Evolutionary conservation across 2,888 invertebrate species (phyloP), one percentile per base, ranked within the genome.

Genomic region (Xanthia icteritia): DNA sequence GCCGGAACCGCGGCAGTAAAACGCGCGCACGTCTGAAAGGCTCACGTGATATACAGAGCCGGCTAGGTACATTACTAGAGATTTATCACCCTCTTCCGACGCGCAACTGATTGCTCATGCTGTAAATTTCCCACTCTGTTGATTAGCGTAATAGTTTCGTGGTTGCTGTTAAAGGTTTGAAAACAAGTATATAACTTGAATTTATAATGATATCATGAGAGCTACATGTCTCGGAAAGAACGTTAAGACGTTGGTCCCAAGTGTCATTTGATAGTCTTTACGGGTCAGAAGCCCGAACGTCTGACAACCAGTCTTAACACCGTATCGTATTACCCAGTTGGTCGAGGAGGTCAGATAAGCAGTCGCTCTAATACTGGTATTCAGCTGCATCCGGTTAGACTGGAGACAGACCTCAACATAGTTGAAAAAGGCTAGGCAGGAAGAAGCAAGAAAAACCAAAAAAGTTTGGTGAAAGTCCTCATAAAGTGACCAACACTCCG

Each of bases 71-170:
- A 87, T 88, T 82, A 80, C 83, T 31, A 11, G 63, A 85, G 89
- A 88, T 89, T 88, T 88, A 89, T 84, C n/a, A 66, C 48, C 48
- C 74, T 48, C 63, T 72, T 77, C 76, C 83, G 83, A 85, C 79
- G 77, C 77, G 81, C 77, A 83, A 78, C 87, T 85, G 85, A 87
- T 87, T 83, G 88, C 81, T 83, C 64, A 69, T 81, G 82, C 65
- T 83, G 83, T 86, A 86, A 84, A 86, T 84, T 77, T 63, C 58
- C 73, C 71, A 79, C 75, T 73, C 74, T 61, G 76, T 54, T 71
- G 82, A 82, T 82, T 85, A 77, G 75, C 76, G 58, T 87, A 68
- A 85, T 63, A 78, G 79, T 83, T 77, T 83, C 17, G 68, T 65
- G 70, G 83, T 61, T 45, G 64, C 48, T 61, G 45, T 48, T 73